Evolutionary conservation across 2,888 invertebrate genomes (phyloP).

Genomic region (Agapostemon virescens): DNA sequence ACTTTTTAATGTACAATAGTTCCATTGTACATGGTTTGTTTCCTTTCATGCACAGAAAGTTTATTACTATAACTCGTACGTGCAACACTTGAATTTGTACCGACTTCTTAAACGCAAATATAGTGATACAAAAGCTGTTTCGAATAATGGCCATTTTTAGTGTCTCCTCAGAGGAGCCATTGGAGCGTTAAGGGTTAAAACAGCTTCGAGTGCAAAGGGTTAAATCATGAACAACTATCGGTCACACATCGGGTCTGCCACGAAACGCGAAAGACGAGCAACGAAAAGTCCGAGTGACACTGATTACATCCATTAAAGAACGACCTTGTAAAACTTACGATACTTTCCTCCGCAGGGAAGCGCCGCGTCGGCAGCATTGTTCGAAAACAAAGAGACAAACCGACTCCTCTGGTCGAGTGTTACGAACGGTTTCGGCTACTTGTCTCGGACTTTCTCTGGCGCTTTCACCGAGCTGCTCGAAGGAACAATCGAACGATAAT

Average conservation of each 20-base stretch:
- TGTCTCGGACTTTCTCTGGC: slow-evolving; percentile 62
- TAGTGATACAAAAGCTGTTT: no score
- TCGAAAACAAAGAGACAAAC: slow-evolving; percentile 46
- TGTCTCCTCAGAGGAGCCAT: no score
- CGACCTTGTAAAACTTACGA: slow-evolving; percentile 25
- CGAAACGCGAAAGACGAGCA: neutral
- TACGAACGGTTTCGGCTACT: slow-evolving; percentile 46
- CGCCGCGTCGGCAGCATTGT: slow-evolving; percentile 35
- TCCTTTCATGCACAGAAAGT: no score
- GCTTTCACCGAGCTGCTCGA: slow-evolving; percentile 58
- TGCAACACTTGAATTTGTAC: no score
- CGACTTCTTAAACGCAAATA: no score
- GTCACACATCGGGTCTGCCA: neutral
- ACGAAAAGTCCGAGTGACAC: slow-evolving; percentile 13
- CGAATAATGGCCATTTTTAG: no score
- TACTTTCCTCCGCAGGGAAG: slow-evolving; percentile 16
- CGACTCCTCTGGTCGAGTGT: slow-evolving; percentile 49
- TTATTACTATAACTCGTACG: no score
- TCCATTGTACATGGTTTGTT: no score
- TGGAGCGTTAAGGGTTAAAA: no score
- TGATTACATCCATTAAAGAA: slow-evolving; percentile 15
- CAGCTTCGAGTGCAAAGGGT: no score
- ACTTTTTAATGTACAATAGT: no score
- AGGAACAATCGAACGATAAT: slow-evolving; percentile 63
- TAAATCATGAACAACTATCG: neutral